Base-by-base conservation (phyloP, 1,140 invertebrate genomes). In the Archivesica marissinica region DNA sequence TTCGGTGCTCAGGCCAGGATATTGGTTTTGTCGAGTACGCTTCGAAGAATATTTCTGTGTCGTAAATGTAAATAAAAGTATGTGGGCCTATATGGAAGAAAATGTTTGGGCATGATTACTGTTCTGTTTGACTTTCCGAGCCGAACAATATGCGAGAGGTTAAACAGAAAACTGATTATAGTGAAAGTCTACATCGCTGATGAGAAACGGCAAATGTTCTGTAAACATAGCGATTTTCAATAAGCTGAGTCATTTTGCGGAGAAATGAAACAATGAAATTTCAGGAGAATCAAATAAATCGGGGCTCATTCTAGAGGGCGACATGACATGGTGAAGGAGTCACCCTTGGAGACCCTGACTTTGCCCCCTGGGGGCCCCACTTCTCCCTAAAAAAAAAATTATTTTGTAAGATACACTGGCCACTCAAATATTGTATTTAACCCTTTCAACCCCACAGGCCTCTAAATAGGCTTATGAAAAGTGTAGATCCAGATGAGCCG, bases 21-120 rank as follows among this genome's bases (percentile, higher is more conserved):
- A 72, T 72, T 72, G 41, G 68, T 72, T 72, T 47, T 72, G 68
- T 72, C 20, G 44, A 72, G 68, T 30, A 50, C 41, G 44, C 35
- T 72, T 44, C 1, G 20, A 47, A 44, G 28, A 47, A 33, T 72
- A 72, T 47, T 72, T 72, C 33, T 72, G 47, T 72, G 68, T 72
- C 68, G 50, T 50, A 47, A 72, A 47, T 52, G 41, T 72, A 72
- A 72, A 72, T 72, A 72, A 72, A 72, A 47, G 41, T 72, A 72
- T 64, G 59, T 64, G 59, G 59, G 59, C 59, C 59, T 35, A 64
- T 35, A 64, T 35, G 13, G 25, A 33, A 64, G 23, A 35, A 17
- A 64, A 20, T 64, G 30, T 64, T 64, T 64, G 30, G 30, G 1
- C 6, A 64, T 64, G 59, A 64, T 64, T 35, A 64, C 30, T 2